Evolutionary conservation across 2,797 vertebrate genomes (phyloP).

Genomic region (Martes flavigula): DNA sequence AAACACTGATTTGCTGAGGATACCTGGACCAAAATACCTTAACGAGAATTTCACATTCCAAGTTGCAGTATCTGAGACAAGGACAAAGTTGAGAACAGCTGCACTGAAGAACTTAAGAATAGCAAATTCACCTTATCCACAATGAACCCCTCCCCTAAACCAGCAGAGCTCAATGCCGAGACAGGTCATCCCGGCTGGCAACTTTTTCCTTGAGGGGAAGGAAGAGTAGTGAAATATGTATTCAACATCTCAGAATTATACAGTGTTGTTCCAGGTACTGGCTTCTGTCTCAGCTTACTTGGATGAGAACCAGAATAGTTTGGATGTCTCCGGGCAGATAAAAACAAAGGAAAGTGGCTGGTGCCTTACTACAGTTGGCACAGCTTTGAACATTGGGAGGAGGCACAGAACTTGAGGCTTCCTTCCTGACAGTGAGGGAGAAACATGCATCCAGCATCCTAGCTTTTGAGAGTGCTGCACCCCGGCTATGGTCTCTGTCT

Average conservation of each 20-base stretch:
- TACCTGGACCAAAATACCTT: not conserved
- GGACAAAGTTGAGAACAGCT: not conserved
- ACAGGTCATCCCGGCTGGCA: not conserved
- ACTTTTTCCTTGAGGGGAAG: not conserved
- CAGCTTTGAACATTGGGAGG: not conserved
- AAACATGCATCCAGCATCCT: not conserved
- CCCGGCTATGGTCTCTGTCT: not conserved
- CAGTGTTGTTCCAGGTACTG: not conserved
- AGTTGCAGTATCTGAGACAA: not conserved
- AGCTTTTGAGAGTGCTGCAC: not conserved
- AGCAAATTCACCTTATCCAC: not conserved
- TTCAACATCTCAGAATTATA: not conserved
- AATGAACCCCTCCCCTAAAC: not conserved
- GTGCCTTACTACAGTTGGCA: not conserved
- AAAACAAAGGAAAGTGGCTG: not conserved
- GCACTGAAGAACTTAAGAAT: not conserved
- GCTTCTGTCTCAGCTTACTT: not conserved
- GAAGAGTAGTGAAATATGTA: not conserved
- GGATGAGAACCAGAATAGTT: not conserved
- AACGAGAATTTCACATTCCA: not conserved
- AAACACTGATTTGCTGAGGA: not conserved
- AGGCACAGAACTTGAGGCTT: not conserved
- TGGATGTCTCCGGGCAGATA: not conserved
- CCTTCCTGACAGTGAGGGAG: not conserved
- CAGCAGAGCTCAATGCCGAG: not conserved